A percentile compares a stretch with the other conserved stretches of the same genome.
Evolutionary conservation across 2,888 invertebrate genomes (phyloP).

Genomic region (Phyto melanocephala): DNA sequence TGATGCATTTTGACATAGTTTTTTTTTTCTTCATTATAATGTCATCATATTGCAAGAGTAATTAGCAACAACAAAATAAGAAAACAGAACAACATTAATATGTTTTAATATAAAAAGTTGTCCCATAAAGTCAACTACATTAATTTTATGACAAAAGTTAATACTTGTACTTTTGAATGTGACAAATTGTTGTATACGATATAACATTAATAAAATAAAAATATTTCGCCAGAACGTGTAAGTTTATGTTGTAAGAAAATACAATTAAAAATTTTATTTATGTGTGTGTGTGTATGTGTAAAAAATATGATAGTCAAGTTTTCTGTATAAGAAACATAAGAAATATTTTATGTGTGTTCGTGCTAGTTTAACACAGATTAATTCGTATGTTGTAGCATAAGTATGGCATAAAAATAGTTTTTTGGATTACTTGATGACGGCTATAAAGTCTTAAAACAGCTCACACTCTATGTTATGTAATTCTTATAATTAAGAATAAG

Average conservation of each 20-base stretch:
- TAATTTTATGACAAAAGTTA: neutral
- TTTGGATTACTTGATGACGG: neutral
- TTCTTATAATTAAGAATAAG: too few species aligned
- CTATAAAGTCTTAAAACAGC: neutral
- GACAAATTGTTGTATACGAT: neutral
- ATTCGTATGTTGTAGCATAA: too few species aligned
- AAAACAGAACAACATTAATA: neutral
- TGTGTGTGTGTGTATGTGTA: neutral
- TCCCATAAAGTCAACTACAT: neutral
- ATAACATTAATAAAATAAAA: neutral
- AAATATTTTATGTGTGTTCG: conserved; percentile 14
- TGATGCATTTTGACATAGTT: conserved; percentile 19
- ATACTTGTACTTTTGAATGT: neutral
- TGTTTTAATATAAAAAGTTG: neutral
- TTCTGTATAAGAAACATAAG: neutral
- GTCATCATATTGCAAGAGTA: conserved; percentile 6
- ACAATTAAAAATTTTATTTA: conserved; percentile 4
- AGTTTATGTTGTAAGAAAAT: neutral
- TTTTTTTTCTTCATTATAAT: neutral
- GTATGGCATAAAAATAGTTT: too few species aligned
- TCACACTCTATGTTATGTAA: too few species aligned
- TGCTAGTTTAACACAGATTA: neutral
- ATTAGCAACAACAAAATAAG: conserved; percentile 16
- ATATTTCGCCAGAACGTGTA: neutral
- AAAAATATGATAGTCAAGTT: neutral